Conservation (phyloP, 2,888 invertebrate genomes). For the Pseudoips prasinana region DNA sequence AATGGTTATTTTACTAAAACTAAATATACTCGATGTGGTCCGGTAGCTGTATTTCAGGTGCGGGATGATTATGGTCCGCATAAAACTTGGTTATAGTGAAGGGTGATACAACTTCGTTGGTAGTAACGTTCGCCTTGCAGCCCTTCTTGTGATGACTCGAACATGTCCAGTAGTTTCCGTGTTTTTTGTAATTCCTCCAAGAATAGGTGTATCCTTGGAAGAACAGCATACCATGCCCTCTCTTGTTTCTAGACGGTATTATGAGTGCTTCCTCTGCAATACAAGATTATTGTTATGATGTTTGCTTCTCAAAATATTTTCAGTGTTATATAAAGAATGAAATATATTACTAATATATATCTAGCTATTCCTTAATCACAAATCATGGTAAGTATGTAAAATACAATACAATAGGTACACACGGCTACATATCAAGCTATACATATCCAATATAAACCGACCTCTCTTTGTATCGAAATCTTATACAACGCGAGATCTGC, state of each 20-base stretch:
- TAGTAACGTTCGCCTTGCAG: slow-evolving; percentile 54
- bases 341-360: too few relatives aligned
- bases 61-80: slow-evolving; percentile 49
- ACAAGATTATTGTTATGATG: too few relatives aligned
- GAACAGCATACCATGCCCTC: slow-evolving; percentile 47
- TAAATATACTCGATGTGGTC: slow-evolving; percentile 31
- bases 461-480: too few relatives aligned
- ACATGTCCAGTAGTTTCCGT: slow-evolving; percentile 62
- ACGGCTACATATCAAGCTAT: too few relatives aligned
- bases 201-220: slow-evolving; percentile 58
- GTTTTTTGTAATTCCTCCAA: slow-evolving; percentile 48
- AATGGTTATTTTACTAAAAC: slow-evolving; percentile 8
- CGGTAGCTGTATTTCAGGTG: slow-evolving; percentile 39
- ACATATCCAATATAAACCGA: too few relatives aligned
- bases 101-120: slow-evolving; percentile 40
- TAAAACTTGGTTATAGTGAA: slow-evolving; percentile 41
- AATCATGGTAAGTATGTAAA: too few relatives aligned
- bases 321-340: too few relatives aligned
- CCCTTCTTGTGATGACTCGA: slow-evolving; percentile 66
- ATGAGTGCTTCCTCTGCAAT: slow-evolving; percentile 44
- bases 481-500: too few relatives aligned
- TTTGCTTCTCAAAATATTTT: too few relatives aligned
- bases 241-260: slow-evolving; percentile 49
- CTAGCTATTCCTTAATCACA: too few relatives aligned
- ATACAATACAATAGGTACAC: too few relatives aligned